Conservation (phyloP, 2,888 invertebrate species). For the Sinhomidia bicolor region DNA sequence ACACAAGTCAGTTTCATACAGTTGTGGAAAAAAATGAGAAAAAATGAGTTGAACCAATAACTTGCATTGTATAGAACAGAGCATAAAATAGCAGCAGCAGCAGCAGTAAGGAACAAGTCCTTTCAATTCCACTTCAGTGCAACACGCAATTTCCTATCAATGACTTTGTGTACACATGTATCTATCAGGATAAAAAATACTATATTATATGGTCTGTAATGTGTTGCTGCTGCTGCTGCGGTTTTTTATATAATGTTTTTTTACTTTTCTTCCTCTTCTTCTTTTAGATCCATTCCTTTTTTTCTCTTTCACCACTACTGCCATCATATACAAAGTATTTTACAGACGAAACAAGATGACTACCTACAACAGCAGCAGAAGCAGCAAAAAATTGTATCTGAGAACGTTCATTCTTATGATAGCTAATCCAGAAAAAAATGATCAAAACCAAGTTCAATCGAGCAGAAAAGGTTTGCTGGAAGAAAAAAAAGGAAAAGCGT, state of each 20-base stretch:
- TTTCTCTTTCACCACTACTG: not conserved
- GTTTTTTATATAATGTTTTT: too few relatives aligned
- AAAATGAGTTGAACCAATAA: constrained; percentile 51
- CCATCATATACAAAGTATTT: constrained; percentile 3
- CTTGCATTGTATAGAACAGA: constrained; percentile 46
- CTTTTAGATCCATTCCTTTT: not conserved
- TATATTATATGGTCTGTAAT: not conserved
- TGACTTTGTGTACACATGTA: not conserved
- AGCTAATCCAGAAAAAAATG: constrained; percentile 65
- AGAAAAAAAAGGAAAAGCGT: not conserved
- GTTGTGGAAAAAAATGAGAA: constrained; percentile 42
- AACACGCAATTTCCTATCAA: constrained; percentile 51
- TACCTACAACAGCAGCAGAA: not conserved
- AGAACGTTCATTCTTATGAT: constrained; percentile 38
- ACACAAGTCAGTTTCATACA: constrained; percentile 56
- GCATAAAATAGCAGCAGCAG: too few relatives aligned
- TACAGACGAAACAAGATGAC: constrained; percentile 11
- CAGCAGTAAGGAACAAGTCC: constrained; percentile 36
- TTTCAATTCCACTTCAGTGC: constrained; percentile 64
- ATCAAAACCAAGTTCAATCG: constrained; percentile 59
- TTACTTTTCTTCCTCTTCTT: not conserved
- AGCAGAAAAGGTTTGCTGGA: constrained; percentile 51
- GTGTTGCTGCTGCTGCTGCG: not conserved
- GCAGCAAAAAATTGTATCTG: not conserved
- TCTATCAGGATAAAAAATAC: not conserved